A percentile compares a stretch with the other conserved stretches of the same genome.
Conservation (phyloP, 2,888 invertebrate species). For the Plagiodera versicolora region DNA sequence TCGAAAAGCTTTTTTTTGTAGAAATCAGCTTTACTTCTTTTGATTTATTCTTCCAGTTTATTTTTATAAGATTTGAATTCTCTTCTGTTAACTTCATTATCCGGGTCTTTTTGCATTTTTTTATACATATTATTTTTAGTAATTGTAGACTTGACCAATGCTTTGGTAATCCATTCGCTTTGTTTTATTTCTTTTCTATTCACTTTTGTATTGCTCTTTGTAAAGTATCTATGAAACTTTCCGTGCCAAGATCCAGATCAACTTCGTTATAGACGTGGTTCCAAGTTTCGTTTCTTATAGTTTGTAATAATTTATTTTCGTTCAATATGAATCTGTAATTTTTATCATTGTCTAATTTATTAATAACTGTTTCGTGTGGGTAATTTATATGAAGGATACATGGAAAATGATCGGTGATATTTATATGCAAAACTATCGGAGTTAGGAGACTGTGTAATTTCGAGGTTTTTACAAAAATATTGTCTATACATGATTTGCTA, state of each 20-base stretch:
- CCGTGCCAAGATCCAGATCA: not conserved
- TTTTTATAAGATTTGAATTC: conserved; percentile 9
- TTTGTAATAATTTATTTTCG: not conserved
- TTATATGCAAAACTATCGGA: not conserved
- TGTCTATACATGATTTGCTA: conserved; percentile 5
- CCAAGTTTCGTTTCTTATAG: conserved; percentile 1
- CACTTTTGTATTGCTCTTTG: not conserved
- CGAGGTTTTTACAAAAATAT: conserved; percentile 1
- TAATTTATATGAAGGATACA: not conserved
- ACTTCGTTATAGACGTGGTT: not conserved
- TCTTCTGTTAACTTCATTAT: conserved; percentile 7
- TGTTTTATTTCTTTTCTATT: conserved; percentile 2
- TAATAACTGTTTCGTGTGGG: not conserved
- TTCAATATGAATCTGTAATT: not conserved
- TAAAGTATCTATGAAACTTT: not conserved
- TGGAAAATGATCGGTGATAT: not conserved
- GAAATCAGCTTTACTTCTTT: conserved; percentile 10
- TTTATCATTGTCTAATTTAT: not conserved
- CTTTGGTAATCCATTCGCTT: conserved; percentile 3
- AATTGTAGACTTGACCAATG: not conserved
- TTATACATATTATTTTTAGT: conserved; percentile 5
- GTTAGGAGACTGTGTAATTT: not conserved
- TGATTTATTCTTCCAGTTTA: conserved; percentile 11
- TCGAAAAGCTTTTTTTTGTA: conserved; percentile 10
- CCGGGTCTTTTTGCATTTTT: conserved; percentile 4